phyloP scores from a whole-genome alignment of 2,888 invertebrate genomes.

The Mantis religiosa region DNA sequence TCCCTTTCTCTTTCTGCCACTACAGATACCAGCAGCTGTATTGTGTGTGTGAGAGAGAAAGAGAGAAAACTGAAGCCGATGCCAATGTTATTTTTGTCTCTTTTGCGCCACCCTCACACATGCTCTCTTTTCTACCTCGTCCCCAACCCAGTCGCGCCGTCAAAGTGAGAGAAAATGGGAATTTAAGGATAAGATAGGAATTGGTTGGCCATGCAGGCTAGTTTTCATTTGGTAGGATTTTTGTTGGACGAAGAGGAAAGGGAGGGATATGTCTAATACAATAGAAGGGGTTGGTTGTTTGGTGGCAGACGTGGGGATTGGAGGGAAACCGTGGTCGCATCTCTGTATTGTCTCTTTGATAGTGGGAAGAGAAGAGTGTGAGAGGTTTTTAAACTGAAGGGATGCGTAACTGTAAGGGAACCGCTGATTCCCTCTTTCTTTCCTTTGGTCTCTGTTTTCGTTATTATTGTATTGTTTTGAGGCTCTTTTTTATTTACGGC shows the following conservation, averaged over 20 bases:
- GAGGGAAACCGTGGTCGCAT: slow-evolving; percentile 5
- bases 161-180: slow-evolving; percentile 18
- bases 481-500: neutral
- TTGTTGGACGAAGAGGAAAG: neutral
- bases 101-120: neutral
- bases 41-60: neutral
- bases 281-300: slow-evolving; percentile 7
- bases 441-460: neutral
- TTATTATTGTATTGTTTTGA: neutral
- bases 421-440: neutral
- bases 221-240: slow-evolving; percentile 18
- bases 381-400: slow-evolving; percentile 7
- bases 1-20: neutral
- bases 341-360: slow-evolving; percentile 9
- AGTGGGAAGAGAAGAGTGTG: neutral
- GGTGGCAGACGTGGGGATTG: neutral
- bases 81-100: slow-evolving; percentile 17
- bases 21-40: slow-evolving; percentile 7
- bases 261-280: slow-evolving; percentile 9
- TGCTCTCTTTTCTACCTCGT: neutral
- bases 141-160: neutral
- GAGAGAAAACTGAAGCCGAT: slow-evolving; percentile 8
- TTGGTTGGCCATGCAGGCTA: slow-evolving; percentile 15
- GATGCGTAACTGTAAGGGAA: slow-evolving; percentile 1
- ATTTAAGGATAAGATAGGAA: slow-evolving; percentile 18